phyloP scores from a whole-genome alignment of 2,888 invertebrate species.

The Eupithecia dodoneata region DNA sequence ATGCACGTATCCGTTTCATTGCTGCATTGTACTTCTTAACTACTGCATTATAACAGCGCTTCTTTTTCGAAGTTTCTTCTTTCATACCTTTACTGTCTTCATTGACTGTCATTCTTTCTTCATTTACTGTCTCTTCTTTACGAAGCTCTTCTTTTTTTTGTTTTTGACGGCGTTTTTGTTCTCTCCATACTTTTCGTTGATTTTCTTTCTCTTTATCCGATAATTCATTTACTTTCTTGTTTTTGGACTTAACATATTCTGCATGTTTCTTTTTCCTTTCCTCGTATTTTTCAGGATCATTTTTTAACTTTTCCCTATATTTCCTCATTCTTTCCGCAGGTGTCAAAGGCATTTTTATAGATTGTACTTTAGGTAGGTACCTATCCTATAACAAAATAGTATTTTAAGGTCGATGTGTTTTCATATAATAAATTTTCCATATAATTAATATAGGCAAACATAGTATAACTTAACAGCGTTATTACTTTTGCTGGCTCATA shows the following conservation, averaged over 20 bases:
- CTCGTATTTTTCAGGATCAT: not conserved
- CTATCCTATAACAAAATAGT: not conserved
- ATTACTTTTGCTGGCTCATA: too few relatives aligned
- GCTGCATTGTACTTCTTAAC: not conserved
- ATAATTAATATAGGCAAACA: too few relatives aligned
- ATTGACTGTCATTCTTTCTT: not conserved
- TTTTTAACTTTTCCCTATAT: slow-evolving; percentile 1
- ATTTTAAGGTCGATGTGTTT: too few relatives aligned
- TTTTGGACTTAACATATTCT: not conserved
- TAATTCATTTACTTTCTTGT: not conserved
- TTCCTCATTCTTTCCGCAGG: slow-evolving; percentile 4
- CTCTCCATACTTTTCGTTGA: not conserved
- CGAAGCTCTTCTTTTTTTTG: too few relatives aligned
- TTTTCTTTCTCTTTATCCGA: not conserved
- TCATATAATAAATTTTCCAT: too few relatives aligned
- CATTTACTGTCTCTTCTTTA: too few relatives aligned
- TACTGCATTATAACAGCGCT: slow-evolving; percentile 4
- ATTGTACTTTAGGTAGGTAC: not conserved
- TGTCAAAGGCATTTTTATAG: slow-evolving; percentile 2
- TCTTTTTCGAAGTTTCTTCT: not conserved
- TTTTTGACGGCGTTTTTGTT: too few relatives aligned
- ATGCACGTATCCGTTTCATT: not conserved
- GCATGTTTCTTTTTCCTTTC: not conserved
- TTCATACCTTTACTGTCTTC: not conserved
- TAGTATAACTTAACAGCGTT: too few relatives aligned